A percentile compares a stretch with the other conserved stretches of the same genome.
phyloP scores from a whole-genome alignment of 2,113 vertebrate species.

The Corythaeola cristata region DNA sequence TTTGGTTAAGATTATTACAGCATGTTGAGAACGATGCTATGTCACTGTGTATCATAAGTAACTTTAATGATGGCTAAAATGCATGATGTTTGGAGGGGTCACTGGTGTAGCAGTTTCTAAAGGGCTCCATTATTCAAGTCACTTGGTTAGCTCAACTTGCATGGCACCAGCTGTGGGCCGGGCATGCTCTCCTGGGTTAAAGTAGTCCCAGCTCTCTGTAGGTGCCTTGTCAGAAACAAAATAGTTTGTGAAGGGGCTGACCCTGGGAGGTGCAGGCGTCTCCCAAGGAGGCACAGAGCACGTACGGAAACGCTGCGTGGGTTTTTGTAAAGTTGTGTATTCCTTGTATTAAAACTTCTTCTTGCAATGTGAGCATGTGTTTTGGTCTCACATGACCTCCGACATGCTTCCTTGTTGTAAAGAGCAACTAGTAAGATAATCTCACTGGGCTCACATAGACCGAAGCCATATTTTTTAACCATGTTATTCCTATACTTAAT shows the following conservation, averaged over 20 bases:
- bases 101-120: neutral
- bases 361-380: neutral
- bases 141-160: neutral
- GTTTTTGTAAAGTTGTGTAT: neutral
- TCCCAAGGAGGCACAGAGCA: neutral
- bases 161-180: fast-evolving
- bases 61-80: neutral
- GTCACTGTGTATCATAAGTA: neutral
- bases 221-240: neutral
- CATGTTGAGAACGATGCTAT: neutral
- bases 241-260: neutral
- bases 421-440: slow-evolving; percentile 1
- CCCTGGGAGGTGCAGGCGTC: neutral
- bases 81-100: neutral
- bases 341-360: neutral
- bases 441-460: neutral
- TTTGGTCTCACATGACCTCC: slow-evolving; percentile 46
- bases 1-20: neutral
- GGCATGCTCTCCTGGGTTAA: fast-evolving
- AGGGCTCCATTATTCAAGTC: neutral
- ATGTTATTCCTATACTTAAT: neutral
- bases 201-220: neutral
- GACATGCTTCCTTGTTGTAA: slow-evolving; percentile 7
- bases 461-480: neutral
- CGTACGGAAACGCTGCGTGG: fast-evolving